Evolutionary conservation across 2,113 vertebrate species (phyloP).

Genomic region (Menura novaehollandiae): DNA sequence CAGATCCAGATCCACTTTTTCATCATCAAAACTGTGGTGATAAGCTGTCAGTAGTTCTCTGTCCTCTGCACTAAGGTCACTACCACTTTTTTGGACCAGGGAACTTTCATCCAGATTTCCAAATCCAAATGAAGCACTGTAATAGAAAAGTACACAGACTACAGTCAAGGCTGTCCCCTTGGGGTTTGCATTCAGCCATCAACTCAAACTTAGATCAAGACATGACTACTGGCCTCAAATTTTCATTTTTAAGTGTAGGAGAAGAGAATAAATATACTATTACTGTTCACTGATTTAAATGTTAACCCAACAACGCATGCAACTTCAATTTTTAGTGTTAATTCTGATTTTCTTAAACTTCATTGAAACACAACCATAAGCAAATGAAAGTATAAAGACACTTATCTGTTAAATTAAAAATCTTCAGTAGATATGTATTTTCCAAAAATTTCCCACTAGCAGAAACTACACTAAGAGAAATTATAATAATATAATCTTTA

Average conservation of each 20-base stretch:
- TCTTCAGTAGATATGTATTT: rapidly evolving
- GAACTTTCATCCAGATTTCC: constrained; percentile 77
- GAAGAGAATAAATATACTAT: neutral
- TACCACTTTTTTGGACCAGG: constrained; percentile 66
- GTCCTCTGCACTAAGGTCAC: constrained; percentile 80
- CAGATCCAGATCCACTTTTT: constrained; percentile 90
- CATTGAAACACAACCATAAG: neutral
- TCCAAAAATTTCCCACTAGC: neutral
- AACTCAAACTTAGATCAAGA: neutral
- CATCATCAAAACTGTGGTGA: constrained; percentile 90
- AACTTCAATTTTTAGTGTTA: neutral
- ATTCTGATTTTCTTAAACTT: neutral
- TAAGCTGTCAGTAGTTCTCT: constrained; percentile 86
- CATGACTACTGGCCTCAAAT: rapidly evolving
- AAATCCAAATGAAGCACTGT: constrained; percentile 77
- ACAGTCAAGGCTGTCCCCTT: neutral
- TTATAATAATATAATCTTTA: neutral
- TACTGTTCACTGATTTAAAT: neutral
- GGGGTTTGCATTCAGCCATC: neutral
- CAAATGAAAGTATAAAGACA: neutral
- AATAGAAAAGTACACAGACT: neutral
- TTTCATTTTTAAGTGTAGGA: neutral
- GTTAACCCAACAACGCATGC: neutral
- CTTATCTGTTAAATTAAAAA: neutral
- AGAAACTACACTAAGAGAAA: neutral